Conservation (phyloP, 2,113 vertebrate species). For the Calypte anna region DNA sequence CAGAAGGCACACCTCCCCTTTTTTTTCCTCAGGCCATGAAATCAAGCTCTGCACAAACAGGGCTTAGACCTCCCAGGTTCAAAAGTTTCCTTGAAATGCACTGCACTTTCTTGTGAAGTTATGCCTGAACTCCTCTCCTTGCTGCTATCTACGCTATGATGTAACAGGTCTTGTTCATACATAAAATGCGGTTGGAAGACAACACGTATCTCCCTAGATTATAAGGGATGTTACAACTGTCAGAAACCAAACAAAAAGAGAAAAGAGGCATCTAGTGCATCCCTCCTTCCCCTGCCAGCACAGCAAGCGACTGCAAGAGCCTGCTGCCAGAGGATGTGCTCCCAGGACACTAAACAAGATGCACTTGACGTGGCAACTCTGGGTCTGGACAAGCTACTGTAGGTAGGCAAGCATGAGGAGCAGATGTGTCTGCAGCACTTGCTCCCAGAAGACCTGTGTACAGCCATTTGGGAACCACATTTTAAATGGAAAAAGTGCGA, state of each 20-base stretch:
- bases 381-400: not conserved
- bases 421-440: not conserved
- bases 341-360: not conserved
- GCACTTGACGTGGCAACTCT: not conserved
- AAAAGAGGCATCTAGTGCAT: not conserved
- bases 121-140: not conserved
- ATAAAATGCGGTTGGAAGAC: not conserved
- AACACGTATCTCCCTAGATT: not conserved
- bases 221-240: not conserved
- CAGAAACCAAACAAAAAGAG: not conserved
- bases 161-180: not conserved
- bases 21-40: not conserved
- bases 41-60: not conserved
- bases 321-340: not conserved
- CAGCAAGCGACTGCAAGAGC: accelerated
- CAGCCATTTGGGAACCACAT: conserved; percentile 32
- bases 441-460: not conserved
- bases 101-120: not conserved
- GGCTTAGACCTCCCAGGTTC: not conserved
- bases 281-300: not conserved
- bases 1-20: not conserved
- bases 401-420: not conserved
- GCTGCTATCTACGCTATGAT: not conserved
- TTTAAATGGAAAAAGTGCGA: conserved; percentile 35
- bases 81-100: not conserved